Evolutionary conservation across 2,797 vertebrate species (phyloP).

Genomic region (Peromyscus eremicus): DNA sequence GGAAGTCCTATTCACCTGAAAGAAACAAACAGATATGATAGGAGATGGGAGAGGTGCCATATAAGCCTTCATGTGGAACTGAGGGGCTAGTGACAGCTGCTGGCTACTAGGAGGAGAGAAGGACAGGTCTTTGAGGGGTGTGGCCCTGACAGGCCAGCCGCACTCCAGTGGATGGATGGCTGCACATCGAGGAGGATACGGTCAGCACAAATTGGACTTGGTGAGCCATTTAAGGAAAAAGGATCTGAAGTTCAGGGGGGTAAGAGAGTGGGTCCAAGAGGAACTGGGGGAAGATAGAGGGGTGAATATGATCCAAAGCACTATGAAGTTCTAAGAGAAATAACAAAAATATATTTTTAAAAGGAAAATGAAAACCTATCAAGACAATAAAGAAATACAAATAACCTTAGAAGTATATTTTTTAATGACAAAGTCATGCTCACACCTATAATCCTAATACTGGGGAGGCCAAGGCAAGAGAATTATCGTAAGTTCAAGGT

Average conservation of each 20-base stretch:
- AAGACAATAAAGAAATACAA: conserved; percentile 33
- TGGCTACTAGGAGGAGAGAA: neutral
- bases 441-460: neutral
- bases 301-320: neutral
- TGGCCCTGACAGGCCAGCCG: too few species aligned
- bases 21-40: neutral
- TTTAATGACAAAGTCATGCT: neutral
- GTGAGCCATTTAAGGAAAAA: neutral
- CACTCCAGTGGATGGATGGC: neutral
- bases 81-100: neutral
- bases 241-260: neutral
- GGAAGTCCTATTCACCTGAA: neutral
- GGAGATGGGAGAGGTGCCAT: too few species aligned
- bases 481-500: neutral
- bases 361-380: neutral
- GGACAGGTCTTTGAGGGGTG: neutral
- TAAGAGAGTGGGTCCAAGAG: neutral
- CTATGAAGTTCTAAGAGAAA: neutral
- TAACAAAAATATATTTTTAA: neutral
- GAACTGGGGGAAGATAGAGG: neutral
- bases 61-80: neutral
- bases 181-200: neutral
- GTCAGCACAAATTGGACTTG: neutral
- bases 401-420: neutral
- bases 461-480: neutral